Conservation (phyloP, 2,888 invertebrate genomes). For the Spilarctia lutea region DNA sequence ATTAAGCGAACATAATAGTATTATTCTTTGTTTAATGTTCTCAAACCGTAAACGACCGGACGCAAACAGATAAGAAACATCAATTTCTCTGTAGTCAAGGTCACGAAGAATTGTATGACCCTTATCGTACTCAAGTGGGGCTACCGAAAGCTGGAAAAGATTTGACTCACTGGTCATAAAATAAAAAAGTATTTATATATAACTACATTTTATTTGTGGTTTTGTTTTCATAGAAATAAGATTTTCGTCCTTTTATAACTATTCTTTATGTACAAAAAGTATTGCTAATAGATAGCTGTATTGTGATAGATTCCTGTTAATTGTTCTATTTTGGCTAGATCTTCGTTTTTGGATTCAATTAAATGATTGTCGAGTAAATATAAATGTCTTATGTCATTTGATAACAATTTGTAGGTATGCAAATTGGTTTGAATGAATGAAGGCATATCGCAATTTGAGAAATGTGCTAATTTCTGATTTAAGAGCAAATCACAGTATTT, state of each 20-base stretch:
- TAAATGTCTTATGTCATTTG: no score
- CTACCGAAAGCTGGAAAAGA: not conserved
- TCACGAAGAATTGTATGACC: not conserved
- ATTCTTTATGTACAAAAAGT: no score
- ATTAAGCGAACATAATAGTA: constrained; percentile 2
- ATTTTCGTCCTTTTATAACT: not conserved
- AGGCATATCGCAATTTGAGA: not conserved
- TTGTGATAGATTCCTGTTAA: no score
- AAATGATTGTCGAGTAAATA: no score
- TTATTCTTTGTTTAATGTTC: constrained; percentile 2
- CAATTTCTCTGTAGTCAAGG: not conserved
- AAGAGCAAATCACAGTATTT: no score
- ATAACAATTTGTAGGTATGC: no score
- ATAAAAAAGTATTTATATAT: not conserved
- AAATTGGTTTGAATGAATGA: not conserved
- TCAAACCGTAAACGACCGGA: constrained; percentile 2
- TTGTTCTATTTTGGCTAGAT: no score
- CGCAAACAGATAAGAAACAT: constrained; percentile 1
- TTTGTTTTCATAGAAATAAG: not conserved
- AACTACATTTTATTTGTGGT: not conserved
- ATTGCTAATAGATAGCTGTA: no score
- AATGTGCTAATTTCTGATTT: not conserved
- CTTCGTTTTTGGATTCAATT: no score
- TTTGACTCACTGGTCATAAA: not conserved
- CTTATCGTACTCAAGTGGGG: not conserved